Evolutionary conservation across 2,888 invertebrate genomes (phyloP).

Genomic region (Autographa gamma): DNA sequence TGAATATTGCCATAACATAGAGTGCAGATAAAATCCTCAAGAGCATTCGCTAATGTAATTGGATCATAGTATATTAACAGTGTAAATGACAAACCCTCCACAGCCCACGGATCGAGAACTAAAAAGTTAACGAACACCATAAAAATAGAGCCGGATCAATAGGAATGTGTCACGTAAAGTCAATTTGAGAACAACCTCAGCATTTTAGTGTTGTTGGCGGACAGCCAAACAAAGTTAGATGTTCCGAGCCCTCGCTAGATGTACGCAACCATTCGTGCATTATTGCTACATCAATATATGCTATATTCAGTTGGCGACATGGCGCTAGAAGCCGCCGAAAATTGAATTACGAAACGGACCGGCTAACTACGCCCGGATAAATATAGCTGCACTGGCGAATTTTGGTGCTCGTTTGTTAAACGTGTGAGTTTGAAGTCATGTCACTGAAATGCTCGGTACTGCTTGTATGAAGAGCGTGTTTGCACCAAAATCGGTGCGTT

Average conservation of each 20-base stretch:
- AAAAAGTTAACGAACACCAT: constrained; percentile 19
- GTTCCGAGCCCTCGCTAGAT: constrained; percentile 12
- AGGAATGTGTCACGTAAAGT: constrained; percentile 50
- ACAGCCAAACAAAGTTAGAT: constrained; percentile 32
- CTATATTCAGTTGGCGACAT: constrained; percentile 19
- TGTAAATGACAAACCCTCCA: constrained; percentile 6
- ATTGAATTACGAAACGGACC: background rate
- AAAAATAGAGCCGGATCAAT: constrained; percentile 50
- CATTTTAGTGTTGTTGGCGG: constrained; percentile 43
- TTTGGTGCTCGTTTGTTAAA: background rate
- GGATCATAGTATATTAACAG: background rate
- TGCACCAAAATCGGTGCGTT: no score
- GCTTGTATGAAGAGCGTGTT: no score
- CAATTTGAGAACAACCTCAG: constrained; percentile 43
- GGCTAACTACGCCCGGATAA: background rate
- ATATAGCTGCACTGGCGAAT: background rate
- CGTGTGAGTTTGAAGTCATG: background rate
- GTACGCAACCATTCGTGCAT: constrained; percentile 24
- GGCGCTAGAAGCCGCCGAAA: background rate
- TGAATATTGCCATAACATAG: background rate
- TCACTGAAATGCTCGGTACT: no score
- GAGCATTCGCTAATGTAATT: constrained; percentile 5
- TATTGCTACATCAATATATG: constrained; percentile 40
- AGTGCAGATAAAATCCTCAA: background rate
- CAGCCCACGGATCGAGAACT: background rate